Conservation (phyloP, 1,140 invertebrate genomes). For the Leguminivora glycinivorella region DNA sequence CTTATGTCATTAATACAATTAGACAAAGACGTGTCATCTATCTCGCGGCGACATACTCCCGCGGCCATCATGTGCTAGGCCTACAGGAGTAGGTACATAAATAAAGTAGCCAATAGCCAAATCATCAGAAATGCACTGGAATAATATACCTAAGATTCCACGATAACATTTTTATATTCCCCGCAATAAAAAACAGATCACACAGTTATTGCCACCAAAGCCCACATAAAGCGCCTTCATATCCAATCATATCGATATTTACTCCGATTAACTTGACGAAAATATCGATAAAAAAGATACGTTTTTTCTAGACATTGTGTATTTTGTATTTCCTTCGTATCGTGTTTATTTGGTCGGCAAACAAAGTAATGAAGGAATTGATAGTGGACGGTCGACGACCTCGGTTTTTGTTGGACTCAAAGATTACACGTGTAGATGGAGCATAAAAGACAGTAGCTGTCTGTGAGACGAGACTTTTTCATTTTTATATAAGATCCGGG, state of each 20-base stretch:
- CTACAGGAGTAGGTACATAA: too few relatives aligned
- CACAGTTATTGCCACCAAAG: background rate
- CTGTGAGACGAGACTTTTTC: too few relatives aligned
- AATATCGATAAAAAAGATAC: slow-evolving; percentile 66
- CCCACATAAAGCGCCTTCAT: slow-evolving; percentile 59
- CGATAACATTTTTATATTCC: background rate
- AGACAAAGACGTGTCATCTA: too few relatives aligned
- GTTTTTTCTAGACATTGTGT: slow-evolving; percentile 61
- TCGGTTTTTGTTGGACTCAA: slow-evolving; percentile 35
- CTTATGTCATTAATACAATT: too few relatives aligned
- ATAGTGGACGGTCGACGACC: slow-evolving; percentile 65
- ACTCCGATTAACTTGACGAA: slow-evolving; percentile 62
- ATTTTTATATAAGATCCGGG: too few relatives aligned
- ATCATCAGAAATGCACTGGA: background rate
- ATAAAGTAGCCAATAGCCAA: background rate
- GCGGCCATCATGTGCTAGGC: too few relatives aligned
- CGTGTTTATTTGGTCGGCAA: slow-evolving; percentile 62
- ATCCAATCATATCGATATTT: slow-evolving; percentile 62
- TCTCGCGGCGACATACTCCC: too few relatives aligned
- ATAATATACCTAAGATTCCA: background rate
- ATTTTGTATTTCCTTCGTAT: slow-evolving; percentile 57
- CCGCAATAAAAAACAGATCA: slow-evolving; percentile 13
- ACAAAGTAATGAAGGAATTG: slow-evolving; percentile 71
- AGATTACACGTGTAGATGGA: background rate
- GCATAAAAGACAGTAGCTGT: too few relatives aligned